Conservation (phyloP, 2,113 vertebrate genomes). For the Colistium nudipinnis region DNA sequence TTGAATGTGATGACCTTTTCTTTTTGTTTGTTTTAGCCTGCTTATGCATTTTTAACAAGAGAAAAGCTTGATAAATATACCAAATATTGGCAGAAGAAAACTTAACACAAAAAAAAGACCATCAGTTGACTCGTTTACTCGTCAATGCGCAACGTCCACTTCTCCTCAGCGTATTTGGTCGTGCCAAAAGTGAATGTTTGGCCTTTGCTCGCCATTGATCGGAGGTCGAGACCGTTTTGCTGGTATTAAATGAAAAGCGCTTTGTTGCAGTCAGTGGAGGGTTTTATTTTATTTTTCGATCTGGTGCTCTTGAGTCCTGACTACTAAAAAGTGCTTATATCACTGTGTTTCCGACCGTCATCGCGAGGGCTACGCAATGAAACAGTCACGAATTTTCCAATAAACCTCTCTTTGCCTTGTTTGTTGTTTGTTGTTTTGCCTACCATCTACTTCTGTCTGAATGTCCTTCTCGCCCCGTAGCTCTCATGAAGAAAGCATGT, state of each 20-base stretch:
- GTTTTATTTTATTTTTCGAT: conserved; percentile 25
- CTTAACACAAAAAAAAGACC: not conserved
- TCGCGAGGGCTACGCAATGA: conserved; percentile 54
- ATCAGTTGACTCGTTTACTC: conserved; percentile 14
- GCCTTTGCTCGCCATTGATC: conserved; percentile 28
- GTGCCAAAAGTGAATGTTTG: conserved; percentile 53
- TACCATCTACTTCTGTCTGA: conserved; percentile 41
- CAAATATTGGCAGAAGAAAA: conserved; percentile 45
- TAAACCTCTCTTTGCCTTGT: conserved; percentile 71
- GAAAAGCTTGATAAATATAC: conserved; percentile 30
- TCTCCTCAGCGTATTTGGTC: conserved; percentile 17
- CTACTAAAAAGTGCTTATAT: conserved; percentile 34
- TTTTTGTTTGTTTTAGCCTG: conserved; percentile 7
- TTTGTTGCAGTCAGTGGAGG: conserved; percentile 6
- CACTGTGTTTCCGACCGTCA: conserved; percentile 47
- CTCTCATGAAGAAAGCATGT: conserved; percentile 56
- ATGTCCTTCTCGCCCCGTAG: conserved; percentile 31
- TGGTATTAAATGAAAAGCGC: conserved; percentile 17
- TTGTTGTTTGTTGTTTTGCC: too few relatives aligned
- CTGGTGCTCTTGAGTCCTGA: conserved; percentile 41
- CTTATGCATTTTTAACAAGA: conserved; percentile 12
- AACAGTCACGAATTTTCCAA: conserved; percentile 63
- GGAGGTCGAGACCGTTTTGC: conserved; percentile 12
- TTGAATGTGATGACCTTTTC: not conserved
- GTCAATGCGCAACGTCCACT: not conserved